Conservation (phyloP, 1,140 invertebrate genomes). For the Drosophila teissieri region DNA sequence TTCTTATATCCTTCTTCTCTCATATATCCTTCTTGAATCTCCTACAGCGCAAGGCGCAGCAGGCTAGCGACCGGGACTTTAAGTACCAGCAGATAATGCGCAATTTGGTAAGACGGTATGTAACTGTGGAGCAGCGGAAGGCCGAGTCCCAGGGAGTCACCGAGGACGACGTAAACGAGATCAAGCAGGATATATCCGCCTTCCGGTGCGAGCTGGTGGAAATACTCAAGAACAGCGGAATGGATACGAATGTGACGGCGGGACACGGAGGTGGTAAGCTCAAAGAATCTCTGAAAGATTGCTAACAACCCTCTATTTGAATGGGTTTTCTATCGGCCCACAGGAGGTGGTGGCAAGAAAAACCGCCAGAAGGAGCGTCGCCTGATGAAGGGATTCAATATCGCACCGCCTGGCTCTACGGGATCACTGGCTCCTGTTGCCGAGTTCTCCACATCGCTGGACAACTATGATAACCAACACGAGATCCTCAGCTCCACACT, state of each 20-base stretch:
- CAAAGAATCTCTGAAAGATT: background rate
- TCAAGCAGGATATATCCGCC: conserved; percentile 98
- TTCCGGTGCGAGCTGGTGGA: conserved; percentile 98
- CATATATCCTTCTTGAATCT: background rate
- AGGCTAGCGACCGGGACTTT: conserved; percentile 94
- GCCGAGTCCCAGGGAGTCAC: conserved; percentile 98
- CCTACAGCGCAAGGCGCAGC: conserved; percentile 91
- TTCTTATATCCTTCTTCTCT: background rate
- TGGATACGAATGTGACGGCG: conserved; percentile 94
- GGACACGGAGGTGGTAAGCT: conserved; percentile 85
- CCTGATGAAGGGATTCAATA: conserved; percentile 97
- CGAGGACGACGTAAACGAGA: conserved; percentile 99
- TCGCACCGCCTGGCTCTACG: conserved; percentile 88
- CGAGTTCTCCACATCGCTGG: conserved; percentile 90
- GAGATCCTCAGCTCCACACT: conserved; percentile 78
- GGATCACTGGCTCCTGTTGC: conserved; percentile 89
- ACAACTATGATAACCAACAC: conserved; percentile 86
- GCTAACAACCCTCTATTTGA: conserved; percentile 2
- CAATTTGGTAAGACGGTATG: conserved; percentile 97
- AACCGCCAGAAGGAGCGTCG: conserved; percentile 96
- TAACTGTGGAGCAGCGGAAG: conserved; percentile 97
- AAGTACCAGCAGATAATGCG: conserved; percentile 97
- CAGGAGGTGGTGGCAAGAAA: conserved; percentile 95
- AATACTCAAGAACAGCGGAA: conserved; percentile 96
- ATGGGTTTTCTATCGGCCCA: conserved; percentile 29